Percentiles rank a stretch among this genome's conserved stretches.
These are phyloP conservation scores for Nannobrachium achirus DNA, from an alignment of 2,113 vertebrate genomes.

Conservation along the genomic window DNA sequence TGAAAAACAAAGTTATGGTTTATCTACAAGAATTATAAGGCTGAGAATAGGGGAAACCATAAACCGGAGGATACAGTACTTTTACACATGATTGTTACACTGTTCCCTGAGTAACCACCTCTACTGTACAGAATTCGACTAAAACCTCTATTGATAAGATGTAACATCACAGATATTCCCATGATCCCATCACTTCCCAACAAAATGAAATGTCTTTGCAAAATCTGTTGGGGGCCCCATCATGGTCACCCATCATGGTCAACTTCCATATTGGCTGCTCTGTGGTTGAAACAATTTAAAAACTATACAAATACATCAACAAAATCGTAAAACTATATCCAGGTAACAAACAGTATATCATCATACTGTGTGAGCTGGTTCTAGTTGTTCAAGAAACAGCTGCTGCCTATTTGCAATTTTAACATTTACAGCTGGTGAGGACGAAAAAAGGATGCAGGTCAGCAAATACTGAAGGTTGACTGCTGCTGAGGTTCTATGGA, in stretches of 20 bases:
- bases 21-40: conserved; percentile 34
- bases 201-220: conserved; percentile 16
- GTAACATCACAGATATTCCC: conserved; percentile 17
- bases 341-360: neutral
- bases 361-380: neutral
- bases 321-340: too few relatives aligned
- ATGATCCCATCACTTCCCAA: neutral
- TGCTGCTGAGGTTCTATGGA: neutral
- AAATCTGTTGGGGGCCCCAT: neutral
- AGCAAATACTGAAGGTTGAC: neutral
- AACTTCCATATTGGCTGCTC: conserved; percentile 1
- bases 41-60: conserved; percentile 31
- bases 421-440: neutral
- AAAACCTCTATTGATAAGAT: conserved; percentile 27
- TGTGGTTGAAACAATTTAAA: neutral
- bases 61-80: conserved; percentile 26
- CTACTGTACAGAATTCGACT: conserved; percentile 22
- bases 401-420: neutral
- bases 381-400: neutral
- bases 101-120: conserved; percentile 52
- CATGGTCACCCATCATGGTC: neutral
- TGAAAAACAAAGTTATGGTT: conserved; percentile 36
- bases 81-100: conserved; percentile 12
- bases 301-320: neutral
- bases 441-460: conserved; percentile 5